A percentile compares a stretch with the other conserved stretches of the same genome.
Evolutionary conservation across 2,888 invertebrate species (phyloP).

Genomic region (Netelia fuscicornis): DNA sequence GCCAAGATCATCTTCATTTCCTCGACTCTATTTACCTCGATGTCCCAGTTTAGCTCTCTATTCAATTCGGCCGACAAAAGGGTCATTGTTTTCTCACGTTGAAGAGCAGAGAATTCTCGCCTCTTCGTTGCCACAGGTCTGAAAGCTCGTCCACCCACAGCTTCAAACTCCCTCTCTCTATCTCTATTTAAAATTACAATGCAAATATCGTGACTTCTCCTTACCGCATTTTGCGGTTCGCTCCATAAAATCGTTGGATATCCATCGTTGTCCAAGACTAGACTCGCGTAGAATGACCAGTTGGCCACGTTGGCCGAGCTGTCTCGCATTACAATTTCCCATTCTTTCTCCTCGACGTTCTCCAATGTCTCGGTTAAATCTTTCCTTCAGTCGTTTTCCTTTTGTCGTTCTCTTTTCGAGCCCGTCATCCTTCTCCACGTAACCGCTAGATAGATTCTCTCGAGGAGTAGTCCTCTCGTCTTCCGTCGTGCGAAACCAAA

Average conservation of each 20-base stretch:
- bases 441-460: not conserved
- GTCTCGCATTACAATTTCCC: conserved; percentile 38
- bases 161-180: conserved; percentile 13
- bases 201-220: conserved; percentile 25
- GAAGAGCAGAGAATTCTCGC: conserved; percentile 15
- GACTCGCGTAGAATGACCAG: conserved; percentile 16
- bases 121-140: conserved; percentile 8
- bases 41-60: conserved; percentile 13
- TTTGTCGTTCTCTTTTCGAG: not conserved
- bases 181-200: not conserved
- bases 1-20: not conserved
- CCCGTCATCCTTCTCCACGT: not conserved
- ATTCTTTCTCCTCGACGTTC: conserved; percentile 7
- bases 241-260: conserved; percentile 20
- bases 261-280: conserved; percentile 3
- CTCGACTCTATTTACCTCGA: not conserved
- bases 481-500: not conserved
- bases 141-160: conserved; percentile 38
- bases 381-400: conserved; percentile 1
- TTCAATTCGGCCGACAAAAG: conserved; percentile 45
- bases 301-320: not conserved
- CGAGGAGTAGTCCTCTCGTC: not conserved
- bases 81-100: conserved; percentile 66
- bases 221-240: conserved; percentile 56
- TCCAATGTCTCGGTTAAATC: conserved; percentile 13